Evolutionary conservation across 2,113 vertebrate species (phyloP).

Genomic region (Hemibagrus wyckioides): DNA sequence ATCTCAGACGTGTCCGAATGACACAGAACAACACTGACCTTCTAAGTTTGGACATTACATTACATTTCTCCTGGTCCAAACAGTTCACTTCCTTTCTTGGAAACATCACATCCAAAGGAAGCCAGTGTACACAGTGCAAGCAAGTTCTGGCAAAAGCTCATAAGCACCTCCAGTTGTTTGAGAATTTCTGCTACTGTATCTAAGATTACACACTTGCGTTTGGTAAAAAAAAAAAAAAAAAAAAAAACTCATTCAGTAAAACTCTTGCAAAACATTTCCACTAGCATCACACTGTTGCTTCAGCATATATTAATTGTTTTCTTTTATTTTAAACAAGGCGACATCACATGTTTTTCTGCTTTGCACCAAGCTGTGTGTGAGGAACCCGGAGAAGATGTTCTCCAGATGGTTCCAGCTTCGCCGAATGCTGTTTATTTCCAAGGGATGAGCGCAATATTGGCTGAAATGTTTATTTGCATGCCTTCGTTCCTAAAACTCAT

Average conservation of each 20-base stretch:
- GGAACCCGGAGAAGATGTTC: constrained; percentile 29
- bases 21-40: constrained; percentile 3
- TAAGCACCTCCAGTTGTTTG: neutral
- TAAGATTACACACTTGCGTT: neutral
- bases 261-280: constrained; percentile 3
- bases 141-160: constrained; percentile 14
- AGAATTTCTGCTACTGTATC: constrained; percentile 8
- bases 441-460: constrained; percentile 21
- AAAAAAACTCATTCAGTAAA: neutral
- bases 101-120: neutral
- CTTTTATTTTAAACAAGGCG: neutral
- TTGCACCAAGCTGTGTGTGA: constrained; percentile 17
- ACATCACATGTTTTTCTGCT: neutral
- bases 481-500: neutral
- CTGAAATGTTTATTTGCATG: constrained; percentile 35
- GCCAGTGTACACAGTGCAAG: constrained; percentile 1
- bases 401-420: constrained; percentile 37
- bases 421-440: constrained; percentile 29
- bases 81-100: constrained; percentile 23
- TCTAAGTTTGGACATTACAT: constrained; percentile 8
- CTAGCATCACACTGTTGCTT: neutral
- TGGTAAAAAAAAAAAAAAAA: too few relatives aligned
- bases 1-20: neutral
- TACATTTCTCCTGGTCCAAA: constrained; percentile 32
- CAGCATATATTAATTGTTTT: neutral